phyloP scores from a whole-genome alignment of 1,140 invertebrate genomes.

The Scaptomyza hsui region DNA sequence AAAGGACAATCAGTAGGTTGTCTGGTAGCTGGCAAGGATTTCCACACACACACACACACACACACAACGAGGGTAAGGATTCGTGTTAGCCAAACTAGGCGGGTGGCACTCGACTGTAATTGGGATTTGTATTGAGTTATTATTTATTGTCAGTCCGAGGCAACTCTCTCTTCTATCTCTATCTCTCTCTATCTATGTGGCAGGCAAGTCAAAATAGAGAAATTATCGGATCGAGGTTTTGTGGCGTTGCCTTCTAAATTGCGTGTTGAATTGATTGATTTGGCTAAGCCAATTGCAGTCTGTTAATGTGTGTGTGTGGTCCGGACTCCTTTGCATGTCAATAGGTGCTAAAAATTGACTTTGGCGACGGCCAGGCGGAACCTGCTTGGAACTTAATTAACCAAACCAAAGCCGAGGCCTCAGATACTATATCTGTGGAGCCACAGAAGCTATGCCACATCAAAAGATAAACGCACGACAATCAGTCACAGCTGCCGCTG shows the following conservation, averaged over 20 bases:
- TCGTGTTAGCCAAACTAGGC: slow-evolving; percentile 51
- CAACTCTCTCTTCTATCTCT: neutral
- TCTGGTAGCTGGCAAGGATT: slow-evolving; percentile 67
- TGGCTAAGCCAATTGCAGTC: slow-evolving; percentile 50
- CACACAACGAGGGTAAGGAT: slow-evolving; percentile 44
- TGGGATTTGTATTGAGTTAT: slow-evolving; percentile 83
- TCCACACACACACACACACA: slow-evolving; percentile 20
- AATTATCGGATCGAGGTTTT: slow-evolving; percentile 64
- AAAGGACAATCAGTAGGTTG: slow-evolving; percentile 76
- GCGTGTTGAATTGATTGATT: slow-evolving; percentile 82
- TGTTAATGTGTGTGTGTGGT: slow-evolving; percentile 35
- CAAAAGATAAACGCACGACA: slow-evolving; percentile 77
- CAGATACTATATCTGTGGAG: slow-evolving; percentile 43
- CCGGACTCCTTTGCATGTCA: slow-evolving; percentile 68
- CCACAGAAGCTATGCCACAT: slow-evolving; percentile 72
- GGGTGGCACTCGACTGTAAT: slow-evolving; percentile 79
- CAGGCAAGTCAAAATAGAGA: slow-evolving; percentile 72
- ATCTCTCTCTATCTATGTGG: too few species aligned
- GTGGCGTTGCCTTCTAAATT: slow-evolving; percentile 52
- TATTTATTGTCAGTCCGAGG: slow-evolving; percentile 71
- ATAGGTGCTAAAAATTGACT: slow-evolving; percentile 79
- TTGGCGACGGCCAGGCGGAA: slow-evolving; percentile 56
- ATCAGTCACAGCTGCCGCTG: slow-evolving; percentile 76
- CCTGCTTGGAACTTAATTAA: slow-evolving; percentile 77
- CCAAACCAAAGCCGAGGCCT: slow-evolving; percentile 17